A percentile compares a stretch with the other conserved stretches of the same genome.
phyloP scores from a whole-genome alignment of 2,797 vertebrate genomes.

The Eupleurogrammus muticus region DNA sequence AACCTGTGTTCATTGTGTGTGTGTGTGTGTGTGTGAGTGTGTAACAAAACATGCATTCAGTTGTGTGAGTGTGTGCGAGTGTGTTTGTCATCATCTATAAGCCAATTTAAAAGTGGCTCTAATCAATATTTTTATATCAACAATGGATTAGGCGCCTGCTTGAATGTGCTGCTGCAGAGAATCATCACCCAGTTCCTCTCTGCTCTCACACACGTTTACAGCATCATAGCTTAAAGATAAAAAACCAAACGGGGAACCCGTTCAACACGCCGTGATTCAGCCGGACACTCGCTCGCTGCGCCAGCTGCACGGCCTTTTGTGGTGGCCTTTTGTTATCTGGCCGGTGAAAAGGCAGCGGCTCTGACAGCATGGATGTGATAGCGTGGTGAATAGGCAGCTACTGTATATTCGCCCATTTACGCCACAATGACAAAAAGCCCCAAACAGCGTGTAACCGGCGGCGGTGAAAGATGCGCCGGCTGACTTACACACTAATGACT shows the following conservation, averaged over 20 bases:
- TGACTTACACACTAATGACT: conserved; percentile 12
- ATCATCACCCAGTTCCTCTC: too few species aligned
- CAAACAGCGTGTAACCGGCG: background rate
- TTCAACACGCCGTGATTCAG: conserved; percentile 26
- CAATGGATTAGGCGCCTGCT: too few species aligned
- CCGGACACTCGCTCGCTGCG: conserved; percentile 19
- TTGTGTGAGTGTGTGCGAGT: too few species aligned
- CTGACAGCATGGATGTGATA: conserved; percentile 25
- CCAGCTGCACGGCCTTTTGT: conserved; percentile 45
- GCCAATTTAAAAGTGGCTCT: too few species aligned
- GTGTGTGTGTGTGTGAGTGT: too few species aligned
- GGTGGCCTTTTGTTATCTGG: conserved; percentile 40
- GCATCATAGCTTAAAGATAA: too few species aligned
- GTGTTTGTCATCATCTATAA: too few species aligned
- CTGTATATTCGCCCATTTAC: conserved; percentile 19
- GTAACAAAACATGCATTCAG: too few species aligned
- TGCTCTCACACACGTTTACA: too few species aligned
- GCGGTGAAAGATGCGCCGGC: background rate
- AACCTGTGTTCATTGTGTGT: too few species aligned
- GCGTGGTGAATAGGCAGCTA: conserved; percentile 29
- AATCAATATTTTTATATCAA: too few species aligned
- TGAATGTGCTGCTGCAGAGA: too few species aligned
- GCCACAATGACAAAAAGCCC: background rate
- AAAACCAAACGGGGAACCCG: conserved; percentile 12
- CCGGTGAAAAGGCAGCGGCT: conserved; percentile 36